Evolutionary conservation across 2,113 vertebrate genomes (phyloP).

Genomic region (Nyctibius bracteatus): DNA sequence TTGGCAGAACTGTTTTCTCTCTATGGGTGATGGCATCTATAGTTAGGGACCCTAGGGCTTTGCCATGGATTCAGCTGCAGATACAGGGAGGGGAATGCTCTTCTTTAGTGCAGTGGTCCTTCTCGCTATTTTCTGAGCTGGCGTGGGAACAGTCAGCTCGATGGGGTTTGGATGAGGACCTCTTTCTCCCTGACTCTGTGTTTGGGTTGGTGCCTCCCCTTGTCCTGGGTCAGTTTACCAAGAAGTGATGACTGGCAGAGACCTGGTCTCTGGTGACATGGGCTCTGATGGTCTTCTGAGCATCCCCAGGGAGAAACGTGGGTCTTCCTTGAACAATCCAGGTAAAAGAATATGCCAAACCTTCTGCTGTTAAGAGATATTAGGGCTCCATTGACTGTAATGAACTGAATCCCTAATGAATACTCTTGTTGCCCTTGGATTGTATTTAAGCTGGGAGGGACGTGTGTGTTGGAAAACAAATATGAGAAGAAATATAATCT

Average conservation of each 20-base stretch:
- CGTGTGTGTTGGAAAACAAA: neutral
- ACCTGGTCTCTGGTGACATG: too few relatives aligned
- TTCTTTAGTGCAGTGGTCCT: neutral
- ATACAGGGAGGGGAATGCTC: neutral
- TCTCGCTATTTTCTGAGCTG: neutral
- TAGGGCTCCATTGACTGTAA: neutral
- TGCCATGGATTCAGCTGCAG: neutral
- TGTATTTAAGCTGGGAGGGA: neutral
- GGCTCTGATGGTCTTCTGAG: neutral
- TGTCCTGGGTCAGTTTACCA: neutral
- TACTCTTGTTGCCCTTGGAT: neutral
- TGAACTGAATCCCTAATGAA: neutral
- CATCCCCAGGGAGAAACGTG: neutral
- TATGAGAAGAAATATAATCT: neutral
- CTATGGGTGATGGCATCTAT: fast-evolving
- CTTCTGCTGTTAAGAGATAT: neutral
- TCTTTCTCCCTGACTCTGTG: neutral
- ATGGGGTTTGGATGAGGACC: neutral
- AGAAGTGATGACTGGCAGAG: fast-evolving
- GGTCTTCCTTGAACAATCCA: neutral
- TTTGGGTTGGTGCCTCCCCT: neutral
- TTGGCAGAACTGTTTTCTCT: neutral
- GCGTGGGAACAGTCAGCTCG: neutral
- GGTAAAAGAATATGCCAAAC: neutral
- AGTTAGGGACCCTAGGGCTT: neutral